phyloP scores from a whole-genome alignment of 2,888 invertebrate species.

The Pammene aurita region DNA sequence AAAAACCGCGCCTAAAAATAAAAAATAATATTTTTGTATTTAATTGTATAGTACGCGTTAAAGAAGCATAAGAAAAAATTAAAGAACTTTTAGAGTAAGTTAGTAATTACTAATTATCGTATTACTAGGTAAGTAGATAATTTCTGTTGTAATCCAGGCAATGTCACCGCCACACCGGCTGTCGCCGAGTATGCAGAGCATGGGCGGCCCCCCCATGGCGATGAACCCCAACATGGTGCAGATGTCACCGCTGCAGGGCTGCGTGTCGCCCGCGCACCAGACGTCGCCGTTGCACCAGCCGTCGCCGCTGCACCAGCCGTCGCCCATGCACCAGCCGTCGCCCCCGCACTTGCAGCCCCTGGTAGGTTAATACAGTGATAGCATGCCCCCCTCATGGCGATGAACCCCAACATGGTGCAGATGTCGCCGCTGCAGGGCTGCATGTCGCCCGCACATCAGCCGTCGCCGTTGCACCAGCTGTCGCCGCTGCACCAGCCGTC shows the following conservation, averaged over 20 bases:
- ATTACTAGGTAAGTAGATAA: not conserved
- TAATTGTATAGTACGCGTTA: too few relatives aligned
- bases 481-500: conserved; percentile 44
- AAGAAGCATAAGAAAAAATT: too few relatives aligned
- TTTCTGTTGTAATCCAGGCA: not conserved
- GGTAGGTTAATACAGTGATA: conserved; percentile 16
- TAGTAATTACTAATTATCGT: not conserved
- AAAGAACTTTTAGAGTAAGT: too few relatives aligned
- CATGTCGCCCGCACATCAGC: conserved; percentile 43
- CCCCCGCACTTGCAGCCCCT: conserved; percentile 34
- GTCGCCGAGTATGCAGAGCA: conserved; percentile 30
- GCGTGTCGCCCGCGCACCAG: conserved; percentile 42
- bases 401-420: conserved; percentile 11
- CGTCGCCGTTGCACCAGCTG: conserved; percentile 44
- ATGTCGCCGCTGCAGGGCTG: conserved; percentile 23
- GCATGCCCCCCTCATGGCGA: conserved; percentile 10
- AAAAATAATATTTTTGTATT: too few relatives aligned
- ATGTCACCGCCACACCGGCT: conserved; percentile 28
- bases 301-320: conserved; percentile 44
- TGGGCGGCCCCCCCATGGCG: conserved; percentile 5
- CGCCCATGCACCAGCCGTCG: conserved; percentile 47
- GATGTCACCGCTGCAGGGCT: conserved; percentile 22
- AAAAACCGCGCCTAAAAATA: too few relatives aligned
- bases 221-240: conserved; percentile 16
- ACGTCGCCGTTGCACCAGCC: conserved; percentile 44